Percentiles rank a stretch among this genome's conserved stretches.
Evolutionary conservation across 2,113 vertebrate species (phyloP).

Genomic region (Rallus limicola): DNA sequence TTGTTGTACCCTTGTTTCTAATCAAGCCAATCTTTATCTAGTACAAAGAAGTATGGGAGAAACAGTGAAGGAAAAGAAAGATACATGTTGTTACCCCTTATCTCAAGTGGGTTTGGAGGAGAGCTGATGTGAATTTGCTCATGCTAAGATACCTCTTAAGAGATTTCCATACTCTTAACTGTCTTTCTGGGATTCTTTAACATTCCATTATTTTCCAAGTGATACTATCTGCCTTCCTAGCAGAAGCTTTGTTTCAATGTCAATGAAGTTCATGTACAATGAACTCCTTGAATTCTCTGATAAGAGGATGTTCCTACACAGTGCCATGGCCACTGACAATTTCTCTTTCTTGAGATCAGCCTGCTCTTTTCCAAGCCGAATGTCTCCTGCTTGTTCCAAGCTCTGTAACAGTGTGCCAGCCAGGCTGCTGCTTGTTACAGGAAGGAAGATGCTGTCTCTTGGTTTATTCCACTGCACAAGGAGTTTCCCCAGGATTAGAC

Average conservation of each 20-base stretch:
- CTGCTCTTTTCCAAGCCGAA: neutral
- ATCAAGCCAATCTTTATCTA: neutral
- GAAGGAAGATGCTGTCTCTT: neutral
- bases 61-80: neutral
- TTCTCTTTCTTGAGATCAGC: neutral
- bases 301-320: neutral
- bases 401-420: neutral
- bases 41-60: neutral
- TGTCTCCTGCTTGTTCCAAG: neutral
- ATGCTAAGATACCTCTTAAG: neutral
- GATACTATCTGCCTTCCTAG: neutral
- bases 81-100: neutral
- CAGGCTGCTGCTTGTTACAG: neutral
- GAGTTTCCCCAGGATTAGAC: neutral
- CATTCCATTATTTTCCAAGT: neutral
- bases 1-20: neutral
- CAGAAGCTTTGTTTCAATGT: neutral
- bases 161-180: neutral
- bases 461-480: neutral
- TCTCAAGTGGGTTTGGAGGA: neutral
- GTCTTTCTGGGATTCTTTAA: neutral
- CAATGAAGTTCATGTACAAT: neutral
- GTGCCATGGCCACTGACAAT: neutral
- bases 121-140: neutral
- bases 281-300: neutral